A percentile compares a stretch with the other conserved stretches of the same genome.
Evolutionary conservation across 1,140 invertebrate species (phyloP).

Genomic region (Ceratina australensis): DNA sequence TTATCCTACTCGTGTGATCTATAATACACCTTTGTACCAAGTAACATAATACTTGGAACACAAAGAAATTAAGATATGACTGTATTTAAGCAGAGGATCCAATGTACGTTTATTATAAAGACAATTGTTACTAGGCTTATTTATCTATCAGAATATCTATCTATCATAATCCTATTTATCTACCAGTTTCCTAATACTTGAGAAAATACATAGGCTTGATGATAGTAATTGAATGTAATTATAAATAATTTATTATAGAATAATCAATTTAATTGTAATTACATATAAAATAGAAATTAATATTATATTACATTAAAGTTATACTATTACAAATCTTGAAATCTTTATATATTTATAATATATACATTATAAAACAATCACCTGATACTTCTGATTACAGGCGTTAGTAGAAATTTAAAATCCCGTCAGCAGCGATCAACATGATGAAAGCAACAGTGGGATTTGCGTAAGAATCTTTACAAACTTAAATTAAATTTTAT

Average conservation of each 20-base stretch:
- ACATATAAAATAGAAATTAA: slow-evolving; percentile 4
- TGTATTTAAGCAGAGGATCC: not conserved
- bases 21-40: not conserved
- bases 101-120: slow-evolving; percentile 24
- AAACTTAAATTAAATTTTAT: slow-evolving; percentile 5
- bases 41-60: not conserved
- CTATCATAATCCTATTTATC: too few species aligned
- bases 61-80: not conserved
- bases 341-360: slow-evolving; percentile 5
- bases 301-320: slow-evolving; percentile 8
- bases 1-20: not conserved
- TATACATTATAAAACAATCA: slow-evolving; percentile 7
- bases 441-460: not conserved
- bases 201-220: too few species aligned
- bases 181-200: too few species aligned
- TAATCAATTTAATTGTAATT: slow-evolving; percentile 6
- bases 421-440: too few species aligned
- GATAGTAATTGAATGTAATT: not conserved
- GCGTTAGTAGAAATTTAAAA: not conserved
- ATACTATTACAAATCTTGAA: not conserved
- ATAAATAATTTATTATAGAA: slow-evolving; percentile 17
- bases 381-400: not conserved
- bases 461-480: not conserved
- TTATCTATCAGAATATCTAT: too few species aligned
- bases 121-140: not conserved